Conservation (phyloP, 1,140 invertebrate species). For the Diploscapter pachys region DNA sequence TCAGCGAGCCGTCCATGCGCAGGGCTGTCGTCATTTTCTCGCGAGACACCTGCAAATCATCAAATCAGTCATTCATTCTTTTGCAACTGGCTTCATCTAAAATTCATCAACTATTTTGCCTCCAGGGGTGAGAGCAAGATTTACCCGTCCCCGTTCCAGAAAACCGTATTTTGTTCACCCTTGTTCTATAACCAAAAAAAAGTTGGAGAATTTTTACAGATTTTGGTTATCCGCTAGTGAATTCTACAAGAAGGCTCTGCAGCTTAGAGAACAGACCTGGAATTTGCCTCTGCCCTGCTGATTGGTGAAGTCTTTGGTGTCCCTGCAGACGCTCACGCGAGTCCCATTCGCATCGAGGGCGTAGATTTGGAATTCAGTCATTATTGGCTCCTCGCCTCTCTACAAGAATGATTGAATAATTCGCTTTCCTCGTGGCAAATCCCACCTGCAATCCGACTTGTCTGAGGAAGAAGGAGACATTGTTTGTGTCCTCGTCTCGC, state of each 20-base stretch:
- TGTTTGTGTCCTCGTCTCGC: slow-evolving; percentile 48
- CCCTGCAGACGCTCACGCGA: slow-evolving; percentile 50
- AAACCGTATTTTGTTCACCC: too few relatives aligned
- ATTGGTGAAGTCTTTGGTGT: slow-evolving; percentile 57
- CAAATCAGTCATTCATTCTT: not conserved
- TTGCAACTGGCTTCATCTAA: not conserved
- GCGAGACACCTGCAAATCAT: slow-evolving; percentile 32
- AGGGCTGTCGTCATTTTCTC: slow-evolving; percentile 45
- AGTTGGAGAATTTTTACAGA: slow-evolving; percentile 19
- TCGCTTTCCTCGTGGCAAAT: slow-evolving; percentile 2
- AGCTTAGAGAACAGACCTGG: slow-evolving; percentile 32
- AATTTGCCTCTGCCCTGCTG: slow-evolving; percentile 57
- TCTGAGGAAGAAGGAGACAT: slow-evolving; percentile 55
- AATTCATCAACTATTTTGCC: too few relatives aligned
- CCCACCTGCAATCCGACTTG: slow-evolving; percentile 52
- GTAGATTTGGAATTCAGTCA: slow-evolving; percentile 59
- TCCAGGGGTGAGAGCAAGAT: too few relatives aligned
- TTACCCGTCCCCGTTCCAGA: too few relatives aligned
- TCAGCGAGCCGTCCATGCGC: slow-evolving; percentile 46
- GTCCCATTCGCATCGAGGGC: slow-evolving; percentile 40
- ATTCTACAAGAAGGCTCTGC: too few relatives aligned
- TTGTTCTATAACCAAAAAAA: not conserved
- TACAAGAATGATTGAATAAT: slow-evolving; percentile 23
- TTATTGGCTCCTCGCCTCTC: slow-evolving; percentile 51
- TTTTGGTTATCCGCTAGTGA: too few relatives aligned